Conservation (phyloP, 2,113 vertebrate species). For the Syrmaticus mikado region DNA sequence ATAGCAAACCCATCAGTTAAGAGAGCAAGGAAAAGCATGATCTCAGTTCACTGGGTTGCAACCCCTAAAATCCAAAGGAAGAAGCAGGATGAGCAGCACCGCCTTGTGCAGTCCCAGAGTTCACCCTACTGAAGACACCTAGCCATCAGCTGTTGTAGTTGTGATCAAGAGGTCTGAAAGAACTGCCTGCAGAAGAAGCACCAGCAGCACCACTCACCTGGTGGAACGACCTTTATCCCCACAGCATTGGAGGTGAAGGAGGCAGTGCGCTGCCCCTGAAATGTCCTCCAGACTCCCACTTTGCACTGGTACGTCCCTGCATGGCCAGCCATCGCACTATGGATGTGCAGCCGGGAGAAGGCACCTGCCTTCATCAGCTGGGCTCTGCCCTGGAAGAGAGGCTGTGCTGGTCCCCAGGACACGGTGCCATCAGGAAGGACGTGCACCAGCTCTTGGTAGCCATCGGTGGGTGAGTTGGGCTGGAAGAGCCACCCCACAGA, state of each 20-base stretch:
- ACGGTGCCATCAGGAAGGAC: slow-evolving; percentile 68
- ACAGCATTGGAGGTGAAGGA: slow-evolving; percentile 69
- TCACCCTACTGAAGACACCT: accelerated
- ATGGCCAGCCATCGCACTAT: slow-evolving; percentile 34
- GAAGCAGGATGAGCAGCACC: not conserved
- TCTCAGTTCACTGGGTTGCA: not conserved
- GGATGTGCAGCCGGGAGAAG: slow-evolving; percentile 74
- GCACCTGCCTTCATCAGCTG: not conserved
- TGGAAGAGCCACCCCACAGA: slow-evolving; percentile 81
- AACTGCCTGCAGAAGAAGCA: not conserved
- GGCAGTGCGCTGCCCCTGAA: not conserved
- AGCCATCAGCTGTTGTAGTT: not conserved
- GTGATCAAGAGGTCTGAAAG: not conserved
- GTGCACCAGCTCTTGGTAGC: slow-evolving; percentile 67
- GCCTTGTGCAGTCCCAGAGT: accelerated
- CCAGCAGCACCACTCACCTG: slow-evolving; percentile 70
- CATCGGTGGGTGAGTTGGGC: accelerated
- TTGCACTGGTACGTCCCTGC: slow-evolving; percentile 81
- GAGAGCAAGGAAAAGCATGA: not conserved
- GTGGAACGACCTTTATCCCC: slow-evolving; percentile 73
- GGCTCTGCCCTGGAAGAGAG: slow-evolving; percentile 75
- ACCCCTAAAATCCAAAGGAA: not conserved
- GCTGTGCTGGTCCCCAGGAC: slow-evolving; percentile 71
- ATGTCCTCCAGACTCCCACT: slow-evolving; percentile 73
- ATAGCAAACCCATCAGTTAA: not conserved